These are phyloP conservation scores for Smutsia gigantea DNA, from an alignment of 2,797 vertebrate species.

Conservation along the genomic window DNA sequence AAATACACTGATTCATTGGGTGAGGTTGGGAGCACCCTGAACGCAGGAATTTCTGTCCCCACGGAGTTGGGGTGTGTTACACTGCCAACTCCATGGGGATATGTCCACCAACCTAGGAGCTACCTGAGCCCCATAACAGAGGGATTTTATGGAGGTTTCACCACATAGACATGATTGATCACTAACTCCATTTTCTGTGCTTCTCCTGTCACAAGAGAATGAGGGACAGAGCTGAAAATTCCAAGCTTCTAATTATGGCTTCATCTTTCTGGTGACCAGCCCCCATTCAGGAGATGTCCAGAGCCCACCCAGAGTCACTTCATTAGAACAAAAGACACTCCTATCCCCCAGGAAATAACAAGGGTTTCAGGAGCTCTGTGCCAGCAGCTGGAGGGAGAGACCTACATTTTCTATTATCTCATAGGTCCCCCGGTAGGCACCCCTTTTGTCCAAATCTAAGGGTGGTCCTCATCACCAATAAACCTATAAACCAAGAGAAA, in stretches of 20 bases:
- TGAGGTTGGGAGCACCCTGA: neutral
- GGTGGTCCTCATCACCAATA: neutral
- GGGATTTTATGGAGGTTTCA: neutral
- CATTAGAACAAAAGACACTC: neutral
- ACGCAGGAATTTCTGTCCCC: neutral
- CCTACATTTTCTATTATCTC: neutral
- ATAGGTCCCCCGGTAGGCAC: neutral
- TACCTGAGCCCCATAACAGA: neutral
- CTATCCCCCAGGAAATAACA: neutral
- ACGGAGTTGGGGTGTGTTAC: neutral
- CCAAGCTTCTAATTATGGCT: neutral
- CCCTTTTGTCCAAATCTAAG: neutral
- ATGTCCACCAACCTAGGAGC: neutral
- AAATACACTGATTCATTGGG: neutral
- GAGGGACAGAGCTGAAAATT: neutral
- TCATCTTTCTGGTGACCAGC: neutral
- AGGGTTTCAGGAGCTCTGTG: neutral
- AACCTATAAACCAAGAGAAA: neutral
- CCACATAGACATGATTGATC: fast-evolving
- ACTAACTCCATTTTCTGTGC: neutral
- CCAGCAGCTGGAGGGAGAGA: neutral
- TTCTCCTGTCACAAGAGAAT: neutral
- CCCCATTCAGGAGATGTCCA: neutral
- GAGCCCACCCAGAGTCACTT: no score
- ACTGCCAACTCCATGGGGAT: neutral